Conservation (phyloP, 37 sponge, comb jelly and placozoan species). For the Halichondria panicea region DNA sequence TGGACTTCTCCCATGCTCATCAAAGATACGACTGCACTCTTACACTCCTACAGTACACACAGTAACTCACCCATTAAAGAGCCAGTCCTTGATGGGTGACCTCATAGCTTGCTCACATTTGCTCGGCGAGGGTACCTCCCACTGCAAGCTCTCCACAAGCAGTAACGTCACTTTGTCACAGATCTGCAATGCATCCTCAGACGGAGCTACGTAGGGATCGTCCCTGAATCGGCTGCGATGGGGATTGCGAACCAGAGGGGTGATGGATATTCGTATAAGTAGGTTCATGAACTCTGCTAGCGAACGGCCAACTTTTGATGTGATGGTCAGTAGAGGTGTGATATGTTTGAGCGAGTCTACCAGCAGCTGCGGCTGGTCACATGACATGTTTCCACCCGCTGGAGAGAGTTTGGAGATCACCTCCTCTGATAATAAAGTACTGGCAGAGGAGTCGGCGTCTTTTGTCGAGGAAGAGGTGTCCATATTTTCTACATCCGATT, state of each 20-base stretch:
- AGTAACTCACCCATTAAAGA: conserved; percentile 52
- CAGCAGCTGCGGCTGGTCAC: conserved; percentile 2
- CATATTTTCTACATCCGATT: not conserved
- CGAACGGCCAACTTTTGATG: conserved; percentile 68
- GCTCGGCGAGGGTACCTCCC: conserved; percentile 59
- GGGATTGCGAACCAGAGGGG: conserved; percentile 47
- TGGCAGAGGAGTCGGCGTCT: not conserved
- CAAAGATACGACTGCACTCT: not conserved
- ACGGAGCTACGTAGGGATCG: conserved; percentile 17
- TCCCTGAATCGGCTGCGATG: conserved; percentile 20
- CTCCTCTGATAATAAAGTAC: not conserved
- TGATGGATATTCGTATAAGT: conserved; percentile 58
- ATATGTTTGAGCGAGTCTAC: conserved; percentile 48
- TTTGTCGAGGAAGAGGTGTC: not conserved
- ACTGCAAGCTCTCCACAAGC: conserved; percentile 52
- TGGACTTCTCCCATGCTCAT: not conserved
- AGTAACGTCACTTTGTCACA: conserved; percentile 51
- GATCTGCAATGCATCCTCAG: conserved; percentile 50
- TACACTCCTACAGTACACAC: not conserved
- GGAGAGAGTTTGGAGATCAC: not conserved
- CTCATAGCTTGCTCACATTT: conserved; percentile 7
- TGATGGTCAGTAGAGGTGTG: conserved; percentile 58
- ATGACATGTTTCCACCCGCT: not conserved
- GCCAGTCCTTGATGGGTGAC: conserved; percentile 44
- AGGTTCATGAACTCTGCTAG: conserved; percentile 78